Base-by-base conservation (phyloP, 2,888 invertebrate genomes). In the Tachina grossa region DNA sequence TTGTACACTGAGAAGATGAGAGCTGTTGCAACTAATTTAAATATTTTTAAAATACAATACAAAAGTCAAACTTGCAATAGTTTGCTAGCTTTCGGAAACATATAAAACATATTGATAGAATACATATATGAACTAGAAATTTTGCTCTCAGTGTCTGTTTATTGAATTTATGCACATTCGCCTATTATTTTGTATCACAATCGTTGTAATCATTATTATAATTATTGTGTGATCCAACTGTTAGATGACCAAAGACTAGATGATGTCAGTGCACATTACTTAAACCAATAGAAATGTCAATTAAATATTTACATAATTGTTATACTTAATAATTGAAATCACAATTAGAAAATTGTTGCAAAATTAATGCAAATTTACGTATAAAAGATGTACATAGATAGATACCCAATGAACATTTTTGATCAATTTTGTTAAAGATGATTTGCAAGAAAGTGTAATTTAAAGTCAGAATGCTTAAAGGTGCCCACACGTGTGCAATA, bases 241-340 rank as follows among this genome's bases (percentile, higher is more conserved):
- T 39, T 68, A 41, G 39, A 51, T 49, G 68, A 2, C 68, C 19
- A 43, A 22, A 55, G 22, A 49, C 41, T 59, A 41, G 47, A 80
- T 75, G 47, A 80, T 75, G 59, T 43, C 83, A 80, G 72, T 80
- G 47, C 66, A 87, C 89, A 90, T 90, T 89, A 90, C 89, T 88
- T 90, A 89, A 89, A 89, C 89, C 88, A 90, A 90, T 88, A 88
- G 86, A 84, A 85, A 89, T 87, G 87, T 87, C 87, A 88, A 88
- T 89, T 88, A 89, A 90, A 90, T 90, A 90, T 90, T 90, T 90
- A 87, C 90, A 89, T 90, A 89, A 89, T 89, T 89, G 90, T 82
- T 91, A 89, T 90, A 89, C 89, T 90, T 90, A 90, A 90, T 90
- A 90, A 90, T 90, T 90, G 89, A 90, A 90, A 90, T 90, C 88